Evolutionary conservation across 2,888 invertebrate genomes (phyloP).

Genomic region (Cerceris rybyensis): DNA sequence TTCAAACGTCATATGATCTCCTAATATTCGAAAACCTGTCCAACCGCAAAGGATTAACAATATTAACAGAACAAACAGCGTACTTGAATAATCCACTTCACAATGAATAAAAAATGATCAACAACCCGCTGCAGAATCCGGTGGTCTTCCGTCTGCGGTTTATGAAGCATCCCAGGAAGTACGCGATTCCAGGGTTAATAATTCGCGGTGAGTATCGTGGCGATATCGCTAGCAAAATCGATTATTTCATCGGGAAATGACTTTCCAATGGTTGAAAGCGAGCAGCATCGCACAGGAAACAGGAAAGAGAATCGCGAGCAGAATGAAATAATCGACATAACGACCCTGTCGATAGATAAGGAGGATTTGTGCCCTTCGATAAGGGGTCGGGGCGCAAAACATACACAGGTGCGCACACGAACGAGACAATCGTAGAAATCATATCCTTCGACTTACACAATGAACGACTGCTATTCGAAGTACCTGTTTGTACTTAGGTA

Average conservation of each 20-base stretch:
- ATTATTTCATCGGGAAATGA: neutral
- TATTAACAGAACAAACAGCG: no score
- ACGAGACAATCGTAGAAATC: conserved; percentile 16
- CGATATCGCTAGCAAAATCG: neutral
- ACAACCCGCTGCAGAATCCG: no score
- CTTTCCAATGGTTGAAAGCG: neutral
- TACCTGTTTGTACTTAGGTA: conserved; percentile 36
- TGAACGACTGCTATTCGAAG: neutral
- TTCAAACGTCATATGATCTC: no score
- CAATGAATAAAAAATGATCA: no score
- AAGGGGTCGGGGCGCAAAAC: conserved; percentile 1
- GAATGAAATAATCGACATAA: conserved; percentile 32
- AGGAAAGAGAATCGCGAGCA: neutral
- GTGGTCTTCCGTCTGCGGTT: no score
- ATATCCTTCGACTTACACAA: conserved; percentile 32
- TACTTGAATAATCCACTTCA: no score
- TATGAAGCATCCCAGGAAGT: no score
- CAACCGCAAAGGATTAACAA: no score
- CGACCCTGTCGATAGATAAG: conserved; percentile 47
- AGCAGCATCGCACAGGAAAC: neutral
- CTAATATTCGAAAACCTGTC: no score
- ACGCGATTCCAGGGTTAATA: no score
- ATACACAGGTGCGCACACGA: neutral
- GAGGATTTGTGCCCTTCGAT: conserved; percentile 26
- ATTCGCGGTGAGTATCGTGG: neutral